Evolutionary conservation across 1,140 invertebrate species (phyloP).

Genomic region (Lithobius niger): DNA sequence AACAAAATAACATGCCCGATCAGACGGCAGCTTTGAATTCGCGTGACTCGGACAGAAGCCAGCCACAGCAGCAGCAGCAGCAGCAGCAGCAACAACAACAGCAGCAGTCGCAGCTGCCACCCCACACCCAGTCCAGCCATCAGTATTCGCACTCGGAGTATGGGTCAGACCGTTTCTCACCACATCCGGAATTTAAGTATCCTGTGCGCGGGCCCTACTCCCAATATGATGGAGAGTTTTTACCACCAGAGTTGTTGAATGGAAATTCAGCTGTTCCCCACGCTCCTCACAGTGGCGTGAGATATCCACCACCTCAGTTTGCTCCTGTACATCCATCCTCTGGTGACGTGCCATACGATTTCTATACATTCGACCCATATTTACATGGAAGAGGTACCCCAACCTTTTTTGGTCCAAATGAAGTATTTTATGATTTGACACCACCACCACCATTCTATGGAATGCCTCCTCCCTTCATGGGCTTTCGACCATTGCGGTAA

Average conservation of each 20-base stretch:
- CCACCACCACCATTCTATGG: conserved; percentile 18
- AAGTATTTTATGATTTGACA: conserved; percentile 16
- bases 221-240: not conserved
- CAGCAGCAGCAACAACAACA: not conserved
- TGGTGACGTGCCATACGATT: conserved; percentile 10
- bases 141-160: conserved; percentile 1
- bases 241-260: conserved; percentile 5
- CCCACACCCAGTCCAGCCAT: not conserved
- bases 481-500: conserved; percentile 21
- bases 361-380: conserved; percentile 13
- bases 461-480: conserved; percentile 19
- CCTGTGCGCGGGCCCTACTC: conserved; percentile 4
- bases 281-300: not conserved
- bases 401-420: conserved; percentile 14
- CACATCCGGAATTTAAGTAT: conserved; percentile 8
- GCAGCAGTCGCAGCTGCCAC: not conserved
- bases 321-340: conserved; percentile 1
- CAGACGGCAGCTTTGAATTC: not conserved
- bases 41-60: not conserved
- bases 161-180: not conserved
- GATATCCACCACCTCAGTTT: not conserved
- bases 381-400: conserved; percentile 11
- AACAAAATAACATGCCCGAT: not conserved
- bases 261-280: not conserved
- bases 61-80: not conserved